Base-by-base conservation (phyloP, 2,113 vertebrate genomes). In the Ceyx cyanopectus region DNA sequence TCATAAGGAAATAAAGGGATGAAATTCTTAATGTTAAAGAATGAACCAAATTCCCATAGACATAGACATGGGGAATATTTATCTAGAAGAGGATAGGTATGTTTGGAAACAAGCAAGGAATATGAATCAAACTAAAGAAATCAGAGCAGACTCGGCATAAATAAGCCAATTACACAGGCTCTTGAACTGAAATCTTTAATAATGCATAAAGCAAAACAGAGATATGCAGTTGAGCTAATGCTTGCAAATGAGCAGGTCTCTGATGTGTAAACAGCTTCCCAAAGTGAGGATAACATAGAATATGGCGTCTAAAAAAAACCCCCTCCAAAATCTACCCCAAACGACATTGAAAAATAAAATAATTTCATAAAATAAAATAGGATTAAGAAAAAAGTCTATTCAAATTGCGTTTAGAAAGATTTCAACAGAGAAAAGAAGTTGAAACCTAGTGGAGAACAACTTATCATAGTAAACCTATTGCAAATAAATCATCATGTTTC, bases 171-270 rank as follows among this genome's bases (percentile, higher is more conserved):
- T 95, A 89, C 81, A 92, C 48, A 82, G 75, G 40, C 79, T 94
- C 63, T 91, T 93, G 84, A 94, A 82, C 75, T 60, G 70, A 91
- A 94, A 89, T 91, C 56, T 93, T 95, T 91, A 95, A 95, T 96
- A 95, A 96, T 85, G 70, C 75, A 94, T 94, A 80, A 89, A 93
- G 81, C 66, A 85, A 89, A 90, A 91, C 56, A 84, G 10, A 85
- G 89, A 89, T 63, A 89, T 27, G 34, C 63, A 80, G 84, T 75
- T 89, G 72, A 93, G 87, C 50, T 93, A 92, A 91, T 74, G 65
- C 74, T 95, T 96, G 84, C 75, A 95, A 94, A 94, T 89, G 70
- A 95, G 56, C 57, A 87, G 51, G 58, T 69, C 58, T 94, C 37
- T 0, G 4, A 66, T 57, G 62, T 0, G 1, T 75, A 92, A 95